Conservation (phyloP, 2,888 invertebrate genomes). For the Argynnis bischoffii region DNA sequence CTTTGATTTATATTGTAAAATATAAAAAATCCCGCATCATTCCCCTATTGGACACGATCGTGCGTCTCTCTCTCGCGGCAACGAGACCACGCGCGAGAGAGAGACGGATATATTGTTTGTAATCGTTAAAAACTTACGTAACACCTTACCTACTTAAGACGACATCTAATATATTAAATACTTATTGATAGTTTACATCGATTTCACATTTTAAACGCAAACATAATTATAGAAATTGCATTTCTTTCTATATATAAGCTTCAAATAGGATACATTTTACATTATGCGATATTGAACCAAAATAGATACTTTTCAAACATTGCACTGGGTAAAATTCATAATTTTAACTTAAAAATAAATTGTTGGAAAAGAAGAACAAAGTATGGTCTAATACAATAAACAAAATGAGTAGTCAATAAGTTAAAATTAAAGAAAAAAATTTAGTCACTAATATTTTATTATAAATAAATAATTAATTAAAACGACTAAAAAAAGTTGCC, state of each 20-base stretch:
- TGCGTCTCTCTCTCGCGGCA: slow-evolving; percentile 51
- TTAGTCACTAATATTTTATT: not conserved
- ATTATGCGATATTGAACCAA: slow-evolving; percentile 31
- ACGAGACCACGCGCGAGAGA: slow-evolving; percentile 50
- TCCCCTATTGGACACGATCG: slow-evolving; percentile 77
- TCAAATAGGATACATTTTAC: slow-evolving; percentile 37
- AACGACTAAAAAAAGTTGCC: too few relatives aligned
- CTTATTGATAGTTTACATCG: slow-evolving; percentile 72
- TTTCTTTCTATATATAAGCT: slow-evolving; percentile 40
- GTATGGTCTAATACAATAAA: slow-evolving; percentile 8
- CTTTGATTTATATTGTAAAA: slow-evolving; percentile 80
- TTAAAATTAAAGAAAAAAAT: slow-evolving; percentile 1
- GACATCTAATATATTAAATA: slow-evolving; percentile 79
- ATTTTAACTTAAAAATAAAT: slow-evolving; percentile 20
- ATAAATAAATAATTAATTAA: not conserved
- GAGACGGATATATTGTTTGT: slow-evolving; percentile 61
- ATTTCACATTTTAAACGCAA: slow-evolving; percentile 50
- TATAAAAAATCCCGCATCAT: slow-evolving; percentile 77
- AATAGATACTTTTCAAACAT: slow-evolving; percentile 24
- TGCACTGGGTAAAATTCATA: slow-evolving; percentile 31
- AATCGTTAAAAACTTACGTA: slow-evolving; percentile 76
- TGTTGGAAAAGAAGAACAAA: slow-evolving; percentile 12
- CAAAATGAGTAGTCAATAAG: not conserved
- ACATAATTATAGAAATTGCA: slow-evolving; percentile 52
- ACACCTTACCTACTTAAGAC: slow-evolving; percentile 74